A percentile compares a stretch with the other conserved stretches of the same genome.
Evolutionary conservation across 2,888 invertebrate species (phyloP).

Genomic region (Oithona nana): DNA sequence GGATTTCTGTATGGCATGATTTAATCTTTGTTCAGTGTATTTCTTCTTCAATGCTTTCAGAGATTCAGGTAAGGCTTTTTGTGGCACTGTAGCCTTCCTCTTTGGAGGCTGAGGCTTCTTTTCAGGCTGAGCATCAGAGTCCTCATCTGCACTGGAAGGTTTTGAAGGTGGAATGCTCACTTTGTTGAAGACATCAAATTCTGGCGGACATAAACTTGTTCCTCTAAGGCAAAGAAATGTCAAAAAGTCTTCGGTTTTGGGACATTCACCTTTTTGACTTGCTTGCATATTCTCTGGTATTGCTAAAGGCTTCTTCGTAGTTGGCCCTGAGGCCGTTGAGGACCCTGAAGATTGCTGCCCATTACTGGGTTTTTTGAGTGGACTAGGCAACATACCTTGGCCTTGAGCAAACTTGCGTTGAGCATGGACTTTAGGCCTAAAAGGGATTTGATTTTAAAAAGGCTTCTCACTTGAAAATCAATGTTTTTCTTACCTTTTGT

Average conservation of each 20-base stretch:
- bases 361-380: neutral
- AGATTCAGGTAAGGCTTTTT: constrained; percentile 22
- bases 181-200: constrained; percentile 46
- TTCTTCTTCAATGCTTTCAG: constrained; percentile 39
- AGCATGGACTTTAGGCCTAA: constrained; percentile 57
- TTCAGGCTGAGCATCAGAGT: constrained; percentile 8
- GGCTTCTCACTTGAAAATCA: too few relatives aligned
- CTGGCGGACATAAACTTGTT: constrained; percentile 48
- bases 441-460: too few relatives aligned
- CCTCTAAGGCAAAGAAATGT: constrained; percentile 60
- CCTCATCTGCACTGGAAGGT: neutral
- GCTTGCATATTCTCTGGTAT: constrained; percentile 20
- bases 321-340: constrained; percentile 21
- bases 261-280: constrained; percentile 28
- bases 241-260: constrained; percentile 65
- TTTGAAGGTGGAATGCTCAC: constrained; percentile 22
- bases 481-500: too few relatives aligned
- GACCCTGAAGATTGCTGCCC: constrained; percentile 9
- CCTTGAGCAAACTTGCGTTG: constrained; percentile 75
- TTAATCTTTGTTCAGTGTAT: constrained; percentile 40
- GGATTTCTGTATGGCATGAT: constrained; percentile 28
- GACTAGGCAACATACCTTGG: neutral
- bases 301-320: constrained; percentile 18
- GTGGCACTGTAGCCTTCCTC: neutral
- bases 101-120: constrained; percentile 19